Percentiles rank a stretch among this genome's conserved stretches.
Conservation (phyloP, 2,888 invertebrate species). For the Tetanocera ferruginea region DNA sequence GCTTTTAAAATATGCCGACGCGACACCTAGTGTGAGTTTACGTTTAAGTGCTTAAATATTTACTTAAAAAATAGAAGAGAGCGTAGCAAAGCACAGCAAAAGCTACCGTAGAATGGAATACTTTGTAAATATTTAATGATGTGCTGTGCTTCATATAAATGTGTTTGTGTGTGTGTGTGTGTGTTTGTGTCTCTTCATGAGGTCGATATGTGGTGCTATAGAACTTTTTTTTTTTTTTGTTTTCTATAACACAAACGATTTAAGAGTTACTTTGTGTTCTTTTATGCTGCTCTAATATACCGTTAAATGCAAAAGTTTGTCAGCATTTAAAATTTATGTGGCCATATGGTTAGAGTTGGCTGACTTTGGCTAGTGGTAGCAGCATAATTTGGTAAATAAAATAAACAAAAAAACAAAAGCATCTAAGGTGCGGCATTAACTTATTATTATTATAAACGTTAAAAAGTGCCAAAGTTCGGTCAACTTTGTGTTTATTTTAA, state of each 20-base stretch:
- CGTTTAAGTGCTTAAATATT: slow-evolving; percentile 60
- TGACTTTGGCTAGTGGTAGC: too few relatives aligned
- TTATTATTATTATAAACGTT: neutral
- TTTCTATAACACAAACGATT: neutral
- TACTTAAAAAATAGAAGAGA: slow-evolving; percentile 45
- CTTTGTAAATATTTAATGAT: neutral
- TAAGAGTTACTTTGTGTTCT: too few relatives aligned
- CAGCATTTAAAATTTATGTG: too few relatives aligned
- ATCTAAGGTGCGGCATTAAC: neutral
- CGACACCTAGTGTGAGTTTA: slow-evolving; percentile 62
- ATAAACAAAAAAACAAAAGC: neutral
- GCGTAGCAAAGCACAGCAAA: neutral
- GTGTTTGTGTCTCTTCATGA: neutral
- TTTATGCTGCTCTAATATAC: too few relatives aligned
- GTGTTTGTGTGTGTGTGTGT: neutral
- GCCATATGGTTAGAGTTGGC: too few relatives aligned
- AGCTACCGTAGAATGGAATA: neutral
- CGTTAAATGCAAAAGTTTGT: too few relatives aligned
- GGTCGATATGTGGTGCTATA: neutral
- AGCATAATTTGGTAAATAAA: neutral
- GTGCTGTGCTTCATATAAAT: too few relatives aligned
- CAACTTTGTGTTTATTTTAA: neutral
- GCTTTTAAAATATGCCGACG: slow-evolving; percentile 67
- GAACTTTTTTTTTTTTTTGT: neutral
- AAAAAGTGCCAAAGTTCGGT: neutral